Evolutionary conservation across 2,797 vertebrate species (phyloP).

Genomic region (Sebastes hopkinsi): DNA sequence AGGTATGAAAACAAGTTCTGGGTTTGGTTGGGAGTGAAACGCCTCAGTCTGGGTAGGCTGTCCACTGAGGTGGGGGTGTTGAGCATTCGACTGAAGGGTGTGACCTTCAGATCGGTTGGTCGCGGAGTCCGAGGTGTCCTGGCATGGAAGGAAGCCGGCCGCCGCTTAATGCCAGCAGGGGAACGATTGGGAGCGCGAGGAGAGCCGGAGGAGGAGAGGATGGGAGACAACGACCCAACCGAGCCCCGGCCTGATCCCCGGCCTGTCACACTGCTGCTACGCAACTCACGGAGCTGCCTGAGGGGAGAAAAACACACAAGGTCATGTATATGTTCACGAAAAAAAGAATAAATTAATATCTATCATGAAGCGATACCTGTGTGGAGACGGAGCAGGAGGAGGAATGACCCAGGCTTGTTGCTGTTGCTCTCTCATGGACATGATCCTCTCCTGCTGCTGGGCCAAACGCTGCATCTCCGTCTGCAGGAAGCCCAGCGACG

Average conservation of each 20-base stretch:
- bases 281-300: conserved; percentile 89
- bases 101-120: conserved; percentile 92
- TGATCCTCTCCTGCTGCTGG: conserved; percentile 95
- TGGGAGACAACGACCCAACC: conserved; percentile 85
- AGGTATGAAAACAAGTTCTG: conserved; percentile 93
- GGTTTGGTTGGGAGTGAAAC: conserved; percentile 91
- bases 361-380: conserved; percentile 60
- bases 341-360: neutral
- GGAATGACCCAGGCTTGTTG: conserved; percentile 95
- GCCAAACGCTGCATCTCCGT: conserved; percentile 97
- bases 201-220: conserved; percentile 84
- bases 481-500: conserved; percentile 92
- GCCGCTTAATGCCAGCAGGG: conserved; percentile 87
- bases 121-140: conserved; percentile 91
- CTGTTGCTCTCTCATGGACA: conserved; percentile 94
- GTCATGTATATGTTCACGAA: neutral
- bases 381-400: conserved; percentile 83
- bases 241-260: conserved; percentile 82
- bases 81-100: conserved; percentile 93
- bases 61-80: conserved; percentile 95
- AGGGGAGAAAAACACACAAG: conserved; percentile 54
- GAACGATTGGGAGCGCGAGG: conserved; percentile 87
- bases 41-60: conserved; percentile 92
- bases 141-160: conserved; percentile 88
- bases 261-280: conserved; percentile 83